Conservation (phyloP, 1,140 invertebrate species). For the Penaeus japonicus region DNA sequence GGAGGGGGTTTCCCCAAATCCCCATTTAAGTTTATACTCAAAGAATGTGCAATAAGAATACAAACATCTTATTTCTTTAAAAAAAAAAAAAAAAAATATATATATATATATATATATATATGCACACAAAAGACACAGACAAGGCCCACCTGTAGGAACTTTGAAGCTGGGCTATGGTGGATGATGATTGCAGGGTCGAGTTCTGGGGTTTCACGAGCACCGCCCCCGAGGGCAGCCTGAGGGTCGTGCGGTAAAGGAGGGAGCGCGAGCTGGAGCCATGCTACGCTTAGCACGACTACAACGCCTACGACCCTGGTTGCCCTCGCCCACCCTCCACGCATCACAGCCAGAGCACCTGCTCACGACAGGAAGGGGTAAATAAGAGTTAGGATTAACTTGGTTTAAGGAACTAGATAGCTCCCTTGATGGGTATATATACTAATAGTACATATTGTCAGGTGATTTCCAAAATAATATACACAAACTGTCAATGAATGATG, state of each 20-base stretch:
- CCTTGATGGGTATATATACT: too few relatives aligned
- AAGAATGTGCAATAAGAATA: too few relatives aligned
- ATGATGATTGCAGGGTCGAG: conserved; percentile 41
- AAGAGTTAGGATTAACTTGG: too few relatives aligned
- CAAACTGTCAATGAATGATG: too few relatives aligned
- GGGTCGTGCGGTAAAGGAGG: conserved; percentile 57
- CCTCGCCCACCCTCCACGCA: conserved; percentile 56
- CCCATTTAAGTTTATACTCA: too few relatives aligned
- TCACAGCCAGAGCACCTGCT: conserved; percentile 36
- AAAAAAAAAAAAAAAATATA: too few relatives aligned
- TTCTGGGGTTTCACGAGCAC: conserved; percentile 51
- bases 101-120: too few relatives aligned
- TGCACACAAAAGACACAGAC: neutral
- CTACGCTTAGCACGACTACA: conserved; percentile 58
- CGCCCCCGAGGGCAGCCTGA: conserved; percentile 30
- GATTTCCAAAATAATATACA: too few relatives aligned
- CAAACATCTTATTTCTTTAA: too few relatives aligned
- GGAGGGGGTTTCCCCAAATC: too few relatives aligned
- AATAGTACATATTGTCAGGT: too few relatives aligned
- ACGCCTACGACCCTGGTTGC: conserved; percentile 53
- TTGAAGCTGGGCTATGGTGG: conserved; percentile 24
- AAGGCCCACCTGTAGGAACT: conserved; percentile 32
- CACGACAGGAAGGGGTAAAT: neutral
- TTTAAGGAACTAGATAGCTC: too few relatives aligned
- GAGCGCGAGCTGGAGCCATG: conserved; percentile 57